phyloP scores from a whole-genome alignment of 2,888 invertebrate genomes.

The Rhaphigaster nebulosa region DNA sequence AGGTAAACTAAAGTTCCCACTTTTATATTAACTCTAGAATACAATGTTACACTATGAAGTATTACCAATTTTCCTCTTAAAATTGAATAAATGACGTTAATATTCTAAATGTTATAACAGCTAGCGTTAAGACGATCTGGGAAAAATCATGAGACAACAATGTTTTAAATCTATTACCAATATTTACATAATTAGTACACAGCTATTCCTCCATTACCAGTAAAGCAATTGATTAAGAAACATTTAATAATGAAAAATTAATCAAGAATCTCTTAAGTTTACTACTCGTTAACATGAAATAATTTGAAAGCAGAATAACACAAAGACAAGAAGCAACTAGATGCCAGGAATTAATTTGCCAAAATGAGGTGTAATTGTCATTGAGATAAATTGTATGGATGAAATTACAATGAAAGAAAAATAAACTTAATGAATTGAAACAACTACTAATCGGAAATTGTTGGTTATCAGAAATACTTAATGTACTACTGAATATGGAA shows the following conservation, averaged over 20 bases:
- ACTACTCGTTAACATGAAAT: background rate
- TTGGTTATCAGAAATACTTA: background rate
- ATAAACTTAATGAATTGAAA: background rate
- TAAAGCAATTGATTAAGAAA: background rate
- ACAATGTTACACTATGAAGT: constrained; percentile 53
- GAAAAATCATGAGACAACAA: constrained; percentile 44
- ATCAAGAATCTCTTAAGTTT: background rate
- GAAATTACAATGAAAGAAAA: background rate
- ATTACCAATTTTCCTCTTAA: constrained; percentile 46
- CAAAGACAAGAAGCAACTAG: background rate
- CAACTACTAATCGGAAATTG: background rate
- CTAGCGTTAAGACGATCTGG: constrained; percentile 56
- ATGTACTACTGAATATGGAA: background rate
- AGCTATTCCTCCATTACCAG: constrained; percentile 19
- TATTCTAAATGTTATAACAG: constrained; percentile 56
- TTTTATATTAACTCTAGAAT: constrained; percentile 50
- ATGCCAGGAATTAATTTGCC: background rate
- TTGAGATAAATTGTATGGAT: background rate
- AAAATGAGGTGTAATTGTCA: background rate
- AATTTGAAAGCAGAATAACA: background rate
- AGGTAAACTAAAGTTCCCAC: constrained; percentile 54
- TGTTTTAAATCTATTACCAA: constrained; percentile 6
- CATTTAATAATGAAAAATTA: background rate
- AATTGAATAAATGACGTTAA: constrained; percentile 55
- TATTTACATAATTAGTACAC: constrained; percentile 16